A percentile compares a stretch with the other conserved stretches of the same genome.
phyloP scores from a whole-genome alignment of 2,113 vertebrate species.

The crab-eating macaque (Macaca fascicularis) region DNA sequence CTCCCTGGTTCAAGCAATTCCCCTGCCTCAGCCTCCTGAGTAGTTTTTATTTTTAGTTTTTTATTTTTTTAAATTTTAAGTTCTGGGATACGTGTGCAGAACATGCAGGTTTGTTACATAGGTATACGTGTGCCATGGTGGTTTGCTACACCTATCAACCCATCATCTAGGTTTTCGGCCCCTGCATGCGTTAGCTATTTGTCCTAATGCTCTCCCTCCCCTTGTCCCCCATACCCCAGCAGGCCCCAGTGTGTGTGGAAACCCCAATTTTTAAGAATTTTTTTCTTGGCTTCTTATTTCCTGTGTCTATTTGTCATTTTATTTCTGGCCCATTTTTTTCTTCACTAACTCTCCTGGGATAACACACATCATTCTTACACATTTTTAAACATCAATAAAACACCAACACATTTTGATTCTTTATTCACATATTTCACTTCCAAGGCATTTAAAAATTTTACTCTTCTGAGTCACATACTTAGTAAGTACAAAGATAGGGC shows the following conservation, averaged over 20 bases:
- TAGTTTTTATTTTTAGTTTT: too few species aligned
- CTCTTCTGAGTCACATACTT: background rate
- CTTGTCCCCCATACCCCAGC: too few species aligned
- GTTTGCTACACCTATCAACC: too few species aligned
- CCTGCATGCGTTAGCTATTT: too few species aligned
- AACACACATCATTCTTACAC: background rate
- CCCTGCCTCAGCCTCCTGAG: too few species aligned
- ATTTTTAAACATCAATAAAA: conserved; percentile 2
- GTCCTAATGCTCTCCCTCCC: too few species aligned
- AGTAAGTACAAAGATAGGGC: background rate
- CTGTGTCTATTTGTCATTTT: background rate
- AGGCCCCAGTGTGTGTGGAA: background rate
- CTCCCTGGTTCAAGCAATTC: too few species aligned
- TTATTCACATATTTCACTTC: background rate
- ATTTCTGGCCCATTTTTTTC: background rate
- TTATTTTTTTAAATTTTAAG: background rate
- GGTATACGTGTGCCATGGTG: too few species aligned
- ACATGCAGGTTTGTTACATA: too few species aligned
- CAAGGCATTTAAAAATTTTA: background rate
- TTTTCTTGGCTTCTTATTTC: background rate
- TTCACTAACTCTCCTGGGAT: background rate
- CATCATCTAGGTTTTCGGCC: too few species aligned
- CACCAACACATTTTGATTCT: background rate
- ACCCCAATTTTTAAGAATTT: background rate
- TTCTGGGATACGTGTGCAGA: too few species aligned